Percentiles rank a stretch among this genome's conserved stretches.
Conservation (phyloP, 2,888 invertebrate genomes). For the Latheticus oryzae region DNA sequence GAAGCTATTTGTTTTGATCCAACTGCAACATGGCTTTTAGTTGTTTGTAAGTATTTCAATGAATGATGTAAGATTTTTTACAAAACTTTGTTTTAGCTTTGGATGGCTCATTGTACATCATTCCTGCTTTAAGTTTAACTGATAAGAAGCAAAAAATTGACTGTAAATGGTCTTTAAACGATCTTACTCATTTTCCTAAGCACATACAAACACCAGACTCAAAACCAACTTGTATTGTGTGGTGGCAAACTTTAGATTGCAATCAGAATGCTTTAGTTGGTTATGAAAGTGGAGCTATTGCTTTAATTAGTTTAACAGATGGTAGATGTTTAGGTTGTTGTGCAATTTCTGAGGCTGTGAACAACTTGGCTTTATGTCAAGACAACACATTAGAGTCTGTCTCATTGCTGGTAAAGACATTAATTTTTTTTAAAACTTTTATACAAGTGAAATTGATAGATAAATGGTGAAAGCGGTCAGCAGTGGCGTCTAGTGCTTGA, state of each 20-base stretch:
- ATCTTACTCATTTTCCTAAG: conserved; percentile 68
- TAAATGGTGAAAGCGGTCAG: conserved; percentile 69
- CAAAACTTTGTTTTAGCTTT: conserved; percentile 61
- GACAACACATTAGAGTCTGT: conserved; percentile 76
- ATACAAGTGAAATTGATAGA: too few relatives aligned
- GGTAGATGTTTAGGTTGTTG: conserved; percentile 76
- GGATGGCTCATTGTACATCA: conserved; percentile 72
- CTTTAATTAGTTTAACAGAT: conserved; percentile 76
- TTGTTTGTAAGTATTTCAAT: conserved; percentile 66
- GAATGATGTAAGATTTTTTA: conserved; percentile 1
- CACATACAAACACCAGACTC: conserved; percentile 59
- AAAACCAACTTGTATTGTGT: conserved; percentile 74
- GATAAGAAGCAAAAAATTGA: conserved; percentile 69
- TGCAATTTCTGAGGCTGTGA: conserved; percentile 73
- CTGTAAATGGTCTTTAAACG: conserved; percentile 71
- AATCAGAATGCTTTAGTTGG: conserved; percentile 78
- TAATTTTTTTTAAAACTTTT: conserved; percentile 1
- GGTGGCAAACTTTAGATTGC: conserved; percentile 83
- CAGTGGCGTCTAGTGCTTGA: conserved; percentile 88
- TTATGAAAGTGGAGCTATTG: conserved; percentile 73
- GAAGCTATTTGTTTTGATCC: conserved; percentile 87
- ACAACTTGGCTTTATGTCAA: conserved; percentile 75
- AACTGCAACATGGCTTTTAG: conserved; percentile 80
- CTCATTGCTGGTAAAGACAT: conserved; percentile 72
- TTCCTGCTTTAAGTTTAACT: conserved; percentile 72